Conservation (phyloP, 2,888 invertebrate genomes). For the Deilephila porcellus region DNA sequence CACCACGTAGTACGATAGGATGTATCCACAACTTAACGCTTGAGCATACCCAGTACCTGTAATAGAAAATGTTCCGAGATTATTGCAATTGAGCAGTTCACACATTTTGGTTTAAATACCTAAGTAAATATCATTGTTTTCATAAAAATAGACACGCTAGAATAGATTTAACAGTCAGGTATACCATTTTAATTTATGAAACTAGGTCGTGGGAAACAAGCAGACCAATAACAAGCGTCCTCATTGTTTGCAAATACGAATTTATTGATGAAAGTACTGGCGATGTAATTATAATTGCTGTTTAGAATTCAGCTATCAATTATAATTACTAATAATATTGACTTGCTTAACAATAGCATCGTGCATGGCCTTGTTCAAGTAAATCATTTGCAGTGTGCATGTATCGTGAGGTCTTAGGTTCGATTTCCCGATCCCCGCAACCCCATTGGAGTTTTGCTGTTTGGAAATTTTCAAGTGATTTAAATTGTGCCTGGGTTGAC, state of each 20-base stretch:
- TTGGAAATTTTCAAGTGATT: background rate
- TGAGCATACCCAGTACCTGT: constrained; percentile 89
- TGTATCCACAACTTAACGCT: constrained; percentile 85
- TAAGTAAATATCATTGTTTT: too few species aligned
- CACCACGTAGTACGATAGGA: constrained; percentile 91
- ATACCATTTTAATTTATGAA: background rate
- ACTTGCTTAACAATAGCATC: background rate
- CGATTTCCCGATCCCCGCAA: too few species aligned
- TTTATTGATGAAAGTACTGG: constrained; percentile 2
- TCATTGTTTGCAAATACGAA: background rate
- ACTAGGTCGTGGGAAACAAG: background rate
- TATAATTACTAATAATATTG: background rate
- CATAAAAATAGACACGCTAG: too few species aligned
- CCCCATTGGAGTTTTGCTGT: too few species aligned
- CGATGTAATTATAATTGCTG: background rate
- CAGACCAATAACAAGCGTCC: background rate
- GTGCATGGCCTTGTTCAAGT: too few species aligned
- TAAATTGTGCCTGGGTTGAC: too few species aligned
- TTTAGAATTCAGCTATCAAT: constrained; percentile 1
- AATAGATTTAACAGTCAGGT: background rate
- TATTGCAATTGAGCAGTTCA: too few species aligned
- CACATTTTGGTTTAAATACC: too few species aligned
- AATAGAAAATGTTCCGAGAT: constrained; percentile 35
- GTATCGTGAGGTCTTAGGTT: too few species aligned
- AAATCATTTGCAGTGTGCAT: too few species aligned